These are phyloP conservation scores for Enteromius argenteus DNA, from an alignment of 2,797 vertebrate genomes.

Conservation along the genomic window DNA sequence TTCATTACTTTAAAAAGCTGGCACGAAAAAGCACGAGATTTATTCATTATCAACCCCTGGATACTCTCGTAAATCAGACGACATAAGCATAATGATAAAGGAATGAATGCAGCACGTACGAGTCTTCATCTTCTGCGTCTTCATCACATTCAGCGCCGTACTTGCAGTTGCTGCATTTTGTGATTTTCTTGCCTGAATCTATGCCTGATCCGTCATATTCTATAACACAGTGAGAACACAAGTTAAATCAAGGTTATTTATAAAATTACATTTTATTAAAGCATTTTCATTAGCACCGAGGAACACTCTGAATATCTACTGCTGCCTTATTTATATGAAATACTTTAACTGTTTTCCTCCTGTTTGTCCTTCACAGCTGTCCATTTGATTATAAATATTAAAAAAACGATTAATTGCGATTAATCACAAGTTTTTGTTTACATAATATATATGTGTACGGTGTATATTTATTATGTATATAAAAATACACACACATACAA, in stretches of 20 bases:
- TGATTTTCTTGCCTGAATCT: slow-evolving; percentile 87
- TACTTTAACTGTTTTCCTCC: not conserved
- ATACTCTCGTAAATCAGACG: not conserved
- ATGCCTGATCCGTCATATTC: slow-evolving; percentile 93
- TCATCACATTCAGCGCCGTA: slow-evolving; percentile 98
- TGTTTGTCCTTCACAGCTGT: not conserved
- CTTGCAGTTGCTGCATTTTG: slow-evolving; percentile 95
- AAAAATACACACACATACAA: no score
- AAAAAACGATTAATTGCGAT: no score
- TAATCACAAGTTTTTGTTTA: no score
- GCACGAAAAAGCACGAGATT: not conserved
- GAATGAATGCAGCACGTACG: slow-evolving; percentile 78
- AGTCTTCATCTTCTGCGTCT: slow-evolving; percentile 91
- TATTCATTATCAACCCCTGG: not conserved
- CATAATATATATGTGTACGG: no score
- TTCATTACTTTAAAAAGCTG: slow-evolving; percentile 21
- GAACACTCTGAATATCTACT: not conserved
- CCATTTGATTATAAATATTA: not conserved
- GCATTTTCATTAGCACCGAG: not conserved
- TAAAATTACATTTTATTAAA: not conserved
- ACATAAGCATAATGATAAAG: not conserved
- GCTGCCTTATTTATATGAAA: not conserved
- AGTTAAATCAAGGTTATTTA: not conserved
- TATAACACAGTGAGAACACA: slow-evolving; percentile 66
- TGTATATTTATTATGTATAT: no score